phyloP scores from a whole-genome alignment of 2,113 vertebrate genomes.

The Lepisosteus oculatus region DNA sequence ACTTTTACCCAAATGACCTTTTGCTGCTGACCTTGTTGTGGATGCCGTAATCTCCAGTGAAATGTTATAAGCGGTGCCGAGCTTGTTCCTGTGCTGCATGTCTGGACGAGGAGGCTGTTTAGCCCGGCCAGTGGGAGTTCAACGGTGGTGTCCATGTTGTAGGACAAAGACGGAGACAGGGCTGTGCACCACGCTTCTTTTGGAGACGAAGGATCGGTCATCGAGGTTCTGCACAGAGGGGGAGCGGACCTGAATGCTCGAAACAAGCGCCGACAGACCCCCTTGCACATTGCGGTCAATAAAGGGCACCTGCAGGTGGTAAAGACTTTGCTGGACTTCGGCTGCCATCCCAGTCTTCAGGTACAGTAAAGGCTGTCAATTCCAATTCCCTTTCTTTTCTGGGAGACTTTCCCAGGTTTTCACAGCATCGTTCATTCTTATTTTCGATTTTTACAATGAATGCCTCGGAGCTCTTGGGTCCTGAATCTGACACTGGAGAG shows the following conservation, averaged over 20 bases:
- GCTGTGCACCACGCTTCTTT: conserved; percentile 97
- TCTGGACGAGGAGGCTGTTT: neutral
- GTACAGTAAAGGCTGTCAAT: conserved; percentile 50
- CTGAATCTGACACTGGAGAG: no score
- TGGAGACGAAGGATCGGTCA: conserved; percentile 94
- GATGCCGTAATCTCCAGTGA: no score
- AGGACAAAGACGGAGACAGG: conserved; percentile 98
- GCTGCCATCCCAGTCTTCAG: conserved; percentile 97
- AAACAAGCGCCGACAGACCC: conserved; percentile 94
- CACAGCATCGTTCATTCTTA: no score
- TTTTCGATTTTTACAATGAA: no score
- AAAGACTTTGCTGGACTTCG: conserved; percentile 93
- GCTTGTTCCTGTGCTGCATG: no score
- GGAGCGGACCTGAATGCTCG: conserved; percentile 94
- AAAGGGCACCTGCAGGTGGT: conserved; percentile 98
- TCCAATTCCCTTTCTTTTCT: no score
- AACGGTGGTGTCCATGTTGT: conserved; percentile 18
- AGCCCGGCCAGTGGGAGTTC: neutral
- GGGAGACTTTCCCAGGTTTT: no score
- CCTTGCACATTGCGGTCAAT: conserved; percentile 96
- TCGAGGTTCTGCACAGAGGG: conserved; percentile 93
- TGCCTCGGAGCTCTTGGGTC: no score
- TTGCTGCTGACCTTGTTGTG: no score
- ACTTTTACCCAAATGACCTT: no score
- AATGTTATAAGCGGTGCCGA: no score